Percentiles rank a stretch among this genome's conserved stretches.
These are phyloP conservation scores for Propithecus coquereli DNA, from an alignment of 2,113 vertebrate genomes.

Conservation along the genomic window DNA sequence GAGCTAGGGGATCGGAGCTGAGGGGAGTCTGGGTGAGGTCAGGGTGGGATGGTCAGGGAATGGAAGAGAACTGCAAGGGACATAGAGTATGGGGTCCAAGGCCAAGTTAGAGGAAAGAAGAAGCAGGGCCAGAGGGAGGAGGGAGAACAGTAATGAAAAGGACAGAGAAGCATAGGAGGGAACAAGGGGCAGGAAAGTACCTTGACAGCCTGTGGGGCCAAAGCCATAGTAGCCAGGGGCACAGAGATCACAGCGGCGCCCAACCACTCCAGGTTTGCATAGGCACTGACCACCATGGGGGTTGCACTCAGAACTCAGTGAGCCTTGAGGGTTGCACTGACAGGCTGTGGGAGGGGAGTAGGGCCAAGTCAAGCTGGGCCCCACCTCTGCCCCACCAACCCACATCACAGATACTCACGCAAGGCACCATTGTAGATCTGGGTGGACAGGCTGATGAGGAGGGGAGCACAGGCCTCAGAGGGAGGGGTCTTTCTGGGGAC, in stretches of 20 bases:
- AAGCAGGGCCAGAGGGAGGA: background rate
- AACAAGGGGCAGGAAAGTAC: conserved; percentile 74
- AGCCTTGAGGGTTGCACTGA: conserved; percentile 93
- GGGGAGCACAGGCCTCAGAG: conserved; percentile 88
- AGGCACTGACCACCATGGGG: conserved; percentile 92
- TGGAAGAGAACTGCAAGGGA: background rate
- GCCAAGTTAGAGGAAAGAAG: background rate
- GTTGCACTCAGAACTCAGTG: conserved; percentile 90
- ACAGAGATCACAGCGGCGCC: conserved; percentile 90
- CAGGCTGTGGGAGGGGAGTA: conserved; percentile 83
- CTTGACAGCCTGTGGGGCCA: conserved; percentile 90
- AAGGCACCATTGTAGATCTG: conserved; percentile 91
- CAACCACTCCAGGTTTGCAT: conserved; percentile 91
- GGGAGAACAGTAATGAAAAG: background rate
- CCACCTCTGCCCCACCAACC: accelerated
- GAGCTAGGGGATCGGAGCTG: background rate
- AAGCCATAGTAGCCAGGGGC: conserved; percentile 92
- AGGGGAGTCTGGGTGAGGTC: background rate
- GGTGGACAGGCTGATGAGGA: conserved; percentile 92
- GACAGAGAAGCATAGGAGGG: background rate
- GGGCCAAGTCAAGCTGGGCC: background rate
- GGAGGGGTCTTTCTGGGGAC: conserved; percentile 78
- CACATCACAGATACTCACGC: conserved; percentile 82
- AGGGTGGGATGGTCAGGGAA: background rate
- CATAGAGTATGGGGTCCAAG: background rate